Conservation (phyloP, 2,797 vertebrate species). For the Lagorchestes hirsutus region DNA sequence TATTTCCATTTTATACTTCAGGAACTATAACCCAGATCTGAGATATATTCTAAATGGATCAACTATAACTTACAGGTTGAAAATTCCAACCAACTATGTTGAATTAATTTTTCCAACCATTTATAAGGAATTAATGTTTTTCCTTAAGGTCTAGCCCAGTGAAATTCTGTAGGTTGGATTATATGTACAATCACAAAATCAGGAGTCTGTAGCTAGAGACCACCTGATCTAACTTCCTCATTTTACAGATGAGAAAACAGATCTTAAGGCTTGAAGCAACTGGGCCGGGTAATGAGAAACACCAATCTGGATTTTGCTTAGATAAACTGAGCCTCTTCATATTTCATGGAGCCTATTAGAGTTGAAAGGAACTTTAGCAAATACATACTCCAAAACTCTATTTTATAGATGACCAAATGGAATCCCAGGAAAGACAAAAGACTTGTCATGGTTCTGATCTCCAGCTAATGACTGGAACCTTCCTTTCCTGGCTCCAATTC, state of each 20-base stretch:
- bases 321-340: neutral
- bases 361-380: constrained; percentile 22
- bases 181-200: neutral
- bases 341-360: constrained; percentile 3
- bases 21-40: neutral
- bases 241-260: neutral
- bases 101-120: neutral
- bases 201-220: neutral
- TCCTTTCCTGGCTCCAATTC: neutral
- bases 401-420: neutral
- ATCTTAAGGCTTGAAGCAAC: neutral
- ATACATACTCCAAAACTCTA: constrained; percentile 7
- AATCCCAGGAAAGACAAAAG: neutral
- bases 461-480: neutral
- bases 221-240: neutral
- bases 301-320: neutral
- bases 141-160: neutral
- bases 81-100: neutral
- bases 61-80: neutral
- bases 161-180: neutral
- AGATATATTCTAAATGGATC: neutral
- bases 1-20: neutral
- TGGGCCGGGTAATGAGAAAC: neutral
- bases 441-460: neutral
- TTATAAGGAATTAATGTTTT: neutral